Evolutionary conservation across 2,888 invertebrate species (phyloP).

Genomic region (Flexamia atlantica): DNA sequence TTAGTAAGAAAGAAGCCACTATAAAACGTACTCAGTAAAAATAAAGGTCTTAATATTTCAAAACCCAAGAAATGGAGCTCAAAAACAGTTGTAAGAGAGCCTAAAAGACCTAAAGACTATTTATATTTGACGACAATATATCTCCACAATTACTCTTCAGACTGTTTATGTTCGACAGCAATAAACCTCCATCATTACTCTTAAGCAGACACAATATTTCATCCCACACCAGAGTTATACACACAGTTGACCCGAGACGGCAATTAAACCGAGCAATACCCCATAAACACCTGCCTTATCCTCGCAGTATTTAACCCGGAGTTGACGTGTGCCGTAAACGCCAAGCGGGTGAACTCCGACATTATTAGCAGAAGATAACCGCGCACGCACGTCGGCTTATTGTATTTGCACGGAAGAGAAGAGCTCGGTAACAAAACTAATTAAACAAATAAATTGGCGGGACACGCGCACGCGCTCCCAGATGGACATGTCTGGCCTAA

Average conservation of each 20-base stretch:
- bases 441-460: constrained; percentile 49
- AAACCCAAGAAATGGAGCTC: too few relatives aligned
- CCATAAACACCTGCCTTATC: constrained; percentile 5
- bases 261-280: not conserved
- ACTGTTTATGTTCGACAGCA: too few relatives aligned
- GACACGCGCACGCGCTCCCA: constrained; percentile 19
- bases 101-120: too few relatives aligned
- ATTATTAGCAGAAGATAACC: constrained; percentile 12
- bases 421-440: constrained; percentile 47
- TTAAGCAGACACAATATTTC: constrained; percentile 35
- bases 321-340: constrained; percentile 33
- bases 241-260: not conserved
- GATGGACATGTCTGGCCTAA: constrained; percentile 37
- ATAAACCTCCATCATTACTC: constrained; percentile 6
- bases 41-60: too few relatives aligned
- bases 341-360: not conserved
- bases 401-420: constrained; percentile 40
- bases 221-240: not conserved
- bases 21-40: too few relatives aligned
- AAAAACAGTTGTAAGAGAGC: too few relatives aligned
- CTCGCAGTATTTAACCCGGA: constrained; percentile 9
- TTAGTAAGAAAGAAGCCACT: too few relatives aligned
- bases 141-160: too few relatives aligned
- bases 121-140: too few relatives aligned
- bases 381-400: constrained; percentile 36